Base-by-base conservation (phyloP, 2,113 vertebrate genomes). In the Galbula dea region DNA sequence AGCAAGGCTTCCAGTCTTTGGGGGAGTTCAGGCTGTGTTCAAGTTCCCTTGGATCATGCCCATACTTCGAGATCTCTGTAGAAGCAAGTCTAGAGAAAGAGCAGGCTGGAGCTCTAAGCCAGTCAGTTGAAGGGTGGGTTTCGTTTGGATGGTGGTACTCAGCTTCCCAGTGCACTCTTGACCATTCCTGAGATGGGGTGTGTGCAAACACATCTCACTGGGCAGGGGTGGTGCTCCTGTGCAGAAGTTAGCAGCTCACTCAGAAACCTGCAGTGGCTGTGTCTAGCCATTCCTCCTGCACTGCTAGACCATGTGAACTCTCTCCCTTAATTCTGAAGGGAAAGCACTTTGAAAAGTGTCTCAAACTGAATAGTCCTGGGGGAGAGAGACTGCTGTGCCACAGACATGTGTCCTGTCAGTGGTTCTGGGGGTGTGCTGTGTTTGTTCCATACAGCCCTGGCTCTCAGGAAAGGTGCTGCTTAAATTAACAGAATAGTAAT, bases 1-100 rank as follows among this genome's bases (percentile, higher is more conserved):
- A 7, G 7, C 0, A 0, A 67, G 29, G 20, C 45, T 91, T 82
- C 30, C 58, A 52, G 32, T 2, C 2, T 15, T 3, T 3, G 2
- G n/a, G 41, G n/a, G 23, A 43, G 46, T 14, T 74, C 4, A 9
- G 8, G 11, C n/a, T 11, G 34, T 24, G 5, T 39, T 59, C 30
- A 69, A 34, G 34, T 57, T 52, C 5, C 45, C 6, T 41, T 75
- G 21, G 57, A 12, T n/a, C 9, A 2, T 36, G 12, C 37, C 78
- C 4, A 1, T 65, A 12, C 39, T 55, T 62, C 11, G 29, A 23
- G 55, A 32, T 68, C 15, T 5, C 30, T 15, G 36, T n/a, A 43
- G 32, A 51, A 74, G 10, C 17, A 11, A 69, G 32, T 21, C 18
- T 54, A 58, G 52, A 65, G n/a, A 39, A 85, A 24, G 30, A 32